Conservation (phyloP, 2,888 invertebrate species). For the Tipula vernalis region DNA sequence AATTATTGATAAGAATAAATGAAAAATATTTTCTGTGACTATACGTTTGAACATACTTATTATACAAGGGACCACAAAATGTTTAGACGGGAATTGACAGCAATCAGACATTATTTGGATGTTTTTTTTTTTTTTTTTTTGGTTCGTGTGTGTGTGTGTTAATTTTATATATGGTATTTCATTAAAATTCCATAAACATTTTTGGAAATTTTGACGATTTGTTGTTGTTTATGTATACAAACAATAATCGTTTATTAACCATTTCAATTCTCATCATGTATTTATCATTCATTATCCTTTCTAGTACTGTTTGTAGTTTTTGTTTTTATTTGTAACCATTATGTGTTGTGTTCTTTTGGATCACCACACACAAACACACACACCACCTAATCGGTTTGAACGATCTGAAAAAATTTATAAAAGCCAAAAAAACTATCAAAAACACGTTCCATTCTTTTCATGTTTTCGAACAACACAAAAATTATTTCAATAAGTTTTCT, state of each 20-base stretch:
- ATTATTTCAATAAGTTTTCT: neutral
- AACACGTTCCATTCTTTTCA: neutral
- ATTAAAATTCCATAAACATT: neutral
- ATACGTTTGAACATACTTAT: no score
- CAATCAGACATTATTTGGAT: neutral
- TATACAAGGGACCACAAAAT: neutral
- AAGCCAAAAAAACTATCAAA: neutral
- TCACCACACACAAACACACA: neutral
- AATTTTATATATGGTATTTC: neutral
- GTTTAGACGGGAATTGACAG: neutral
- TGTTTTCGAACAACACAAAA: neutral
- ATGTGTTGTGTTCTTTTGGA: neutral
- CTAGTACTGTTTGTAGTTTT: neutral
- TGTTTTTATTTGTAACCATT: neutral
- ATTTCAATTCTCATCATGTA: neutral
- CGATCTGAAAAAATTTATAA: neutral
- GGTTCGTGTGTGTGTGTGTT: neutral
- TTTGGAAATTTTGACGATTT: neutral
- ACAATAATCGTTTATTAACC: neutral
- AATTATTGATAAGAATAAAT: neutral
- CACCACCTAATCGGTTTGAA: neutral
- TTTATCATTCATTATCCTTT: neutral
- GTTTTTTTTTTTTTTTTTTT: neutral
- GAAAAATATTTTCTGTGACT: neutral
- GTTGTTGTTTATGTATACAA: neutral